A percentile compares a stretch with the other conserved stretches of the same genome.
These are phyloP conservation scores for Harpagoxenus sublaevis DNA, from an alignment of 2,888 invertebrate genomes.

Conservation along the genomic window DNA sequence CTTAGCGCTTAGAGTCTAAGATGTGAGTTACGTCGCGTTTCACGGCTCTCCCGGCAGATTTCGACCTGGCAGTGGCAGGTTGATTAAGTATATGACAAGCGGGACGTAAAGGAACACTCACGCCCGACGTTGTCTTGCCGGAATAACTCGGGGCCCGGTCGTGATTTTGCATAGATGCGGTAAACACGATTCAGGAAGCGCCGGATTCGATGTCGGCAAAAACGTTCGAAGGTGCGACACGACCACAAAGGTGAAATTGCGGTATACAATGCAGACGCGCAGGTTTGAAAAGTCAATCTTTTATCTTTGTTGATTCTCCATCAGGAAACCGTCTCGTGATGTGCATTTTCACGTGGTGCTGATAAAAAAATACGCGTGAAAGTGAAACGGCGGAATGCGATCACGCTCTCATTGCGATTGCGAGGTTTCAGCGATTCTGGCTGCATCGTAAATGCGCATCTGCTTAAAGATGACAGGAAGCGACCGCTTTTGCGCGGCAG, in stretches of 20 bases:
- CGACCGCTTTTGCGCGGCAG: not conserved
- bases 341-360: not conserved
- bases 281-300: conserved; percentile 13
- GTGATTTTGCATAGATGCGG: conserved; percentile 65
- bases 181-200: conserved; percentile 71
- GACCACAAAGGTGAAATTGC: conserved; percentile 67
- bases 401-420: not conserved
- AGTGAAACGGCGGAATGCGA: conserved; percentile 26
- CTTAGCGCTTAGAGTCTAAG: conserved; percentile 20
- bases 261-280: conserved; percentile 3
- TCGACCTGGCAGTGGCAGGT: conserved; percentile 67
- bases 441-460: conserved; percentile 22
- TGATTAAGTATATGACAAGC: conserved; percentile 73
- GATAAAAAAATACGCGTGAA: conserved; percentile 34
- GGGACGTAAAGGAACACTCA: conserved; percentile 56
- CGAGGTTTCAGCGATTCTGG: conserved; percentile 1
- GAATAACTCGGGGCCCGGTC: conserved; percentile 62
- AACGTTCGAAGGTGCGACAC: conserved; percentile 56
- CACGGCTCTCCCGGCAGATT: conserved; percentile 63
- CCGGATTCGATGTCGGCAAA: conserved; percentile 56
- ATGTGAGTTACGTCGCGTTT: conserved; percentile 59
- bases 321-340: not conserved
- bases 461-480: conserved; percentile 37
- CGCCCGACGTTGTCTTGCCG: conserved; percentile 60
- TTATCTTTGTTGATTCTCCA: not conserved